These are phyloP conservation scores for Coryphaenoides rupestris DNA, from an alignment of 2,113 vertebrate genomes.

Conservation along the genomic window DNA sequence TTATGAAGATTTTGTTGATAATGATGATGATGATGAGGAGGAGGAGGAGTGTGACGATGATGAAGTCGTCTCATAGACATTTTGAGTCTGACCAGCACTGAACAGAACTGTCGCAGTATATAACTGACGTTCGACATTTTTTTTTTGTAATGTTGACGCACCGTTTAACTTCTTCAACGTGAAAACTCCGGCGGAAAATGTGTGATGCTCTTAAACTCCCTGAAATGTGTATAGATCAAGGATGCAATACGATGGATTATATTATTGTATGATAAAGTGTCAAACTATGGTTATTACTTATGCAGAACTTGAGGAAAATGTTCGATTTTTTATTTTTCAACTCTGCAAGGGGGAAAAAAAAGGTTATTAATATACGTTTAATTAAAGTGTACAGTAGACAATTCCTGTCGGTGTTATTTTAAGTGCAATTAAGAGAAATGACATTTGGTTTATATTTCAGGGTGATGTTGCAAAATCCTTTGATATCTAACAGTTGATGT, in stretches of 20 bases:
- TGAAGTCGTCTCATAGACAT: too few species aligned
- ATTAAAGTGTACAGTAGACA: not conserved
- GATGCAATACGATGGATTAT: too few species aligned
- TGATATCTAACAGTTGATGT: conserved; percentile 3
- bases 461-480: not conserved
- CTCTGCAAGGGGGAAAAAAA: not conserved
- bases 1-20: conserved; percentile 5
- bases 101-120: conserved; percentile 12
- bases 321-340: conserved; percentile 9
- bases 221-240: too few species aligned
- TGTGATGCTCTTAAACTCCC: too few species aligned
- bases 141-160: too few species aligned
- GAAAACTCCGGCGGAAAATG: too few species aligned
- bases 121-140: too few species aligned
- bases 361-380: conserved; percentile 1
- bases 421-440: conserved; percentile 56
- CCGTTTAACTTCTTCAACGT: too few species aligned
- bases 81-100: not conserved
- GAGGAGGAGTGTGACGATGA: too few species aligned
- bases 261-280: not conserved
- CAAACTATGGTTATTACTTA: conserved; percentile 4
- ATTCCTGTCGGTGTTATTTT: conserved; percentile 17
- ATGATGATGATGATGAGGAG: too few species aligned
- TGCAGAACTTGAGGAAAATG: conserved; percentile 10
- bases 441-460: not conserved